phyloP scores from a whole-genome alignment of 2,797 vertebrate genomes.

The Syndactyla subalaris region DNA sequence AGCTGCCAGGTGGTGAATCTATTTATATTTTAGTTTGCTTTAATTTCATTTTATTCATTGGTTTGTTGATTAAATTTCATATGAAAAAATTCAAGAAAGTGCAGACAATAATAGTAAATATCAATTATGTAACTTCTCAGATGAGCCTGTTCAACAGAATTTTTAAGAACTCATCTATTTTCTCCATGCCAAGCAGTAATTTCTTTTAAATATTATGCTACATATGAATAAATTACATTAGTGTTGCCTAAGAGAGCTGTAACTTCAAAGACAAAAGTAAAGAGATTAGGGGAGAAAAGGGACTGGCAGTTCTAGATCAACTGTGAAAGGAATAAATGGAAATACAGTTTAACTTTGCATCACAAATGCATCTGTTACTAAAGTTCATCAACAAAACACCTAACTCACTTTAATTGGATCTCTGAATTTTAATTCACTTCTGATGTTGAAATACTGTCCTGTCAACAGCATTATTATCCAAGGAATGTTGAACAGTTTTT shows the following conservation, averaged over 20 bases:
- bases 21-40: slow-evolving; percentile 30
- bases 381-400: not conserved
- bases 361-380: not conserved
- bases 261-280: slow-evolving; percentile 9
- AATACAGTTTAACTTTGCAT: not conserved
- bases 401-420: not conserved
- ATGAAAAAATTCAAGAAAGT: slow-evolving; percentile 27
- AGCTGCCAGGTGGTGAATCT: slow-evolving; percentile 6
- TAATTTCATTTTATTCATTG: slow-evolving; percentile 18
- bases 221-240: slow-evolving; percentile 22
- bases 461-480: not conserved
- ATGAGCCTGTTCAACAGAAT: not conserved
- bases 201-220: not conserved
- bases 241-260: not conserved
- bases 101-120: slow-evolving; percentile 22
- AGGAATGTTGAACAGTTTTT: not conserved
- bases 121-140: not conserved
- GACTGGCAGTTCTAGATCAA: not conserved
- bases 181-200: not conserved
- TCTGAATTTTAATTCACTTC: not conserved
- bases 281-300: not conserved
- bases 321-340: not conserved
- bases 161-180: not conserved
- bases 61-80: slow-evolving; percentile 1
- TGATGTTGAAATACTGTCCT: not conserved